Conservation (phyloP, 2,113 vertebrate genomes). For the Psilopogon haemacephalus region DNA sequence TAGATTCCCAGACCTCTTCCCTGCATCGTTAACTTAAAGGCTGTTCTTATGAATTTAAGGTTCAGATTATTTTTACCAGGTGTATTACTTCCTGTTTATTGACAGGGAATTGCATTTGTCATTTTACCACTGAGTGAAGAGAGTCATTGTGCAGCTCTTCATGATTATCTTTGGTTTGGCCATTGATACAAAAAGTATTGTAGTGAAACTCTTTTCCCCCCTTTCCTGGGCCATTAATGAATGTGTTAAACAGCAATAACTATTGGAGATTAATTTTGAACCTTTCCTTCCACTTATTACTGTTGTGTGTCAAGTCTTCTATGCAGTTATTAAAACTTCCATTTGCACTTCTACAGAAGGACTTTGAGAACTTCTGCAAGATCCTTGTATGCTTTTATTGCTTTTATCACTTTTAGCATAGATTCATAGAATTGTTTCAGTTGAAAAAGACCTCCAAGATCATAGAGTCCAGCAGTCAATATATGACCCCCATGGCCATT, state of each 20-base stretch:
- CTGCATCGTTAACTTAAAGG: neutral
- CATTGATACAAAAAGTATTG: neutral
- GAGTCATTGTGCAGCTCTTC: neutral
- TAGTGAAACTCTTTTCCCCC: neutral
- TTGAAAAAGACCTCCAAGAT: too few species aligned
- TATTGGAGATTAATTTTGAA: neutral
- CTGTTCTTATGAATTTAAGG: neutral
- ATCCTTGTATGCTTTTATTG: rapidly evolving
- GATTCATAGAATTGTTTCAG: too few species aligned
- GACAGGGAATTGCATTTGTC: neutral
- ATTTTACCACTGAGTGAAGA: neutral
- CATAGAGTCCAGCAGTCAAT: too few species aligned
- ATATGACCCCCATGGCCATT: too few species aligned
- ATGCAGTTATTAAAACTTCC: neutral
- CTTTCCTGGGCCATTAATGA: neutral
- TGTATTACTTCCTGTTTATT: neutral
- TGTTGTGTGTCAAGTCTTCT: neutral
- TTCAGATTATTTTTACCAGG: neutral
- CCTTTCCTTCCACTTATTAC: neutral
- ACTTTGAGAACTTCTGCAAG: neutral
- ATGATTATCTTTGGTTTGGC: neutral
- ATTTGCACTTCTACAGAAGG: neutral
- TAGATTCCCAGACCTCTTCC: neutral
- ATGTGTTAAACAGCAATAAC: neutral
- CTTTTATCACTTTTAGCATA: too few species aligned